A percentile compares a stretch with the other conserved stretches of the same genome.
phyloP scores from a whole-genome alignment of 1,140 invertebrate species.

The Ditylenchus dipsaci region DNA sequence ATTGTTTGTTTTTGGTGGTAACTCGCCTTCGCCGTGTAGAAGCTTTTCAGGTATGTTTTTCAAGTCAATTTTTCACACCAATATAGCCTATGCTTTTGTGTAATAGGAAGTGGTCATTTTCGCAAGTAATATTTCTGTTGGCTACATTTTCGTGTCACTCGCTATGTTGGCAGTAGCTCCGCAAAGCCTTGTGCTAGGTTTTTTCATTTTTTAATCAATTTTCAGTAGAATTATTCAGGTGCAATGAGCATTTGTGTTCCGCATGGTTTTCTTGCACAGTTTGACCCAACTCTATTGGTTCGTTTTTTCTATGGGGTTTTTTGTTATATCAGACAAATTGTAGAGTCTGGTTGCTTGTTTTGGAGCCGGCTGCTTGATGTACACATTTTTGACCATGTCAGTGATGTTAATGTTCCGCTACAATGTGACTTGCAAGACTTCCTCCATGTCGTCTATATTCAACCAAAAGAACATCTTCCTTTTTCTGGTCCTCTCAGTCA shows the following conservation, averaged over 20 bases:
- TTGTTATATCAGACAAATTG: too few relatives aligned
- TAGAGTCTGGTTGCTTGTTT: not conserved
- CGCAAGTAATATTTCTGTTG: constrained; percentile 27
- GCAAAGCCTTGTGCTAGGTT: constrained; percentile 4
- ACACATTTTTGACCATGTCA: not conserved
- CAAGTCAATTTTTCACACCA: constrained; percentile 9
- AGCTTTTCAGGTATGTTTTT: constrained; percentile 14
- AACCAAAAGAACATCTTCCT: constrained; percentile 15
- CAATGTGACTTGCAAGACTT: constrained; percentile 32
- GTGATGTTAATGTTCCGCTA: constrained; percentile 28
- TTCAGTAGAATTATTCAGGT: too few relatives aligned
- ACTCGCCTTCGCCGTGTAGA: constrained; percentile 29
- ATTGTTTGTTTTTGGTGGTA: constrained; percentile 25
- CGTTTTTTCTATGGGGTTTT: too few relatives aligned
- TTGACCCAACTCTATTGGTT: constrained; percentile 8
- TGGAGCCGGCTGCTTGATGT: not conserved
- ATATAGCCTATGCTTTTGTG: too few relatives aligned
- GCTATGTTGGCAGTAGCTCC: constrained; percentile 18
- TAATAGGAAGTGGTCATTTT: not conserved
- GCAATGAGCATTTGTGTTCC: constrained; percentile 20
- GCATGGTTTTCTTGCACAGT: constrained; percentile 24
- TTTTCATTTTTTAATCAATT: too few relatives aligned
- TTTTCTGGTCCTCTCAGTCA: not conserved
- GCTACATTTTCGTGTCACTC: constrained; percentile 28
- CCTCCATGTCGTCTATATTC: constrained; percentile 23